Evolutionary conservation across 2,888 invertebrate species (phyloP), one percentile per base, ranked within the genome.

Genomic region (Dolichopus griseipennis): DNA sequence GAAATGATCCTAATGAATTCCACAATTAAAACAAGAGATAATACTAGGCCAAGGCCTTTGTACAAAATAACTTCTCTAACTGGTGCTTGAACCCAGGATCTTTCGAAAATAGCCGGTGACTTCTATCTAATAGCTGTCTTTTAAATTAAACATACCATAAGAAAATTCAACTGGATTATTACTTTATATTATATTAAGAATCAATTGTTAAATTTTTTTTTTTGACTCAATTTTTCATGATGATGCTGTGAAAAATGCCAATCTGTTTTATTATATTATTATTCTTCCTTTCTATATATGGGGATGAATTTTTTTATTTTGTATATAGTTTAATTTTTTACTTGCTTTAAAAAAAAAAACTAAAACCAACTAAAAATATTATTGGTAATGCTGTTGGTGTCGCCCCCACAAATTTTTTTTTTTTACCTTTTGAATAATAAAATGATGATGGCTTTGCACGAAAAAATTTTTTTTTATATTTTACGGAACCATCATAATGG

Each of bases 201-300:
- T 27, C 37, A 37, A 37, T 37, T 37, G 37, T 37, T 37, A 2
- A 2, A 9, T 9, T 37, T 37, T 9, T n/a, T n/a, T n/a, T 18
- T 52, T 52, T 52, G 15, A 15, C 15, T 37, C 52, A 52, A 12
- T 18, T 52, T 15, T 52, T 52, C 12, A 15, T 52, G 52, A 52
- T 52, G 52, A 52, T 52, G 52, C 52, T 52, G 52, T 52, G 52
- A 52, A 52, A 52, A 52, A 52, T 52, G 6, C 52, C 52, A 52
- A 18, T 15, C 52, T 52, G 5, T 52, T 52, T 52, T n/a, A 18
- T 52, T 52, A 12, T 52, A 18, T 43, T 43, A 9, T 10, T 43
- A 43, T 52, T 52, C 18, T 3, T 52, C 15, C 18, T 27, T 37
- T 18, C 52, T n/a, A 15, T 52, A 52, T 52, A 18, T 52, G 52